Base-by-base conservation (phyloP, 2,888 invertebrate species). In the Cataglyphis altisquamis region DNA sequence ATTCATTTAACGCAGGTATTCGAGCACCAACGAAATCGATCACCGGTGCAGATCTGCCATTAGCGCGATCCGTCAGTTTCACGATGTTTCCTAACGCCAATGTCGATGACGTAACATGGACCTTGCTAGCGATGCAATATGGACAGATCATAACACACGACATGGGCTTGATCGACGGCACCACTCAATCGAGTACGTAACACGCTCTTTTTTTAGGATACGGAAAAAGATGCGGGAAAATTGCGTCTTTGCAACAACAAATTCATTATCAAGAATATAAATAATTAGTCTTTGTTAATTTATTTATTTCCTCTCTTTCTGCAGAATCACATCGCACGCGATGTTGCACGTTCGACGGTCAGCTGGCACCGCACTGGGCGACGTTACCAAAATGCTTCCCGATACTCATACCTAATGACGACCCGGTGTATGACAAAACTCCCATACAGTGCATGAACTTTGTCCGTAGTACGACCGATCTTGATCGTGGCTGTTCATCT, bases 71-170 rank as follows among this genome's bases (percentile, higher is more conserved):
- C n/a, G 95, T 98, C 21, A 98, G 98, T 87, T 95, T 97, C 64
- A 95, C 96, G 0, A 93, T 97, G 10, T 97, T 97, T 94, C 97
- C 97, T 0, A 97, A 97, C 91, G 95, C 95, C 55, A 96, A 97
- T 86, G 94, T 97, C 5, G 95, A 97, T 6, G 98, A 98, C 94
- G 97, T 96, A 0, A 95, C 96, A 84, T 98, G 96, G 95, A 98
- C 97, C 25, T 95, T 98, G 21, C 96, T 96, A 70, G 96, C 98
- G 66, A 97, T 97, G 96, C 97, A 97, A 90, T 97, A 97, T 96
- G 97, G 97, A 0, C 97, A 98, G 95, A 96, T 97, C 87, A 95
- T 97, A 52, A 97, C 97, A 9, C 97, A 98, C 94, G 98, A 98
- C 91, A 97, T 97, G 97, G 97, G 97, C 29, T 95, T 97, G 92